Evolutionary conservation across 2,888 invertebrate species (phyloP).

Genomic region (Ennomos erosarius): DNA sequence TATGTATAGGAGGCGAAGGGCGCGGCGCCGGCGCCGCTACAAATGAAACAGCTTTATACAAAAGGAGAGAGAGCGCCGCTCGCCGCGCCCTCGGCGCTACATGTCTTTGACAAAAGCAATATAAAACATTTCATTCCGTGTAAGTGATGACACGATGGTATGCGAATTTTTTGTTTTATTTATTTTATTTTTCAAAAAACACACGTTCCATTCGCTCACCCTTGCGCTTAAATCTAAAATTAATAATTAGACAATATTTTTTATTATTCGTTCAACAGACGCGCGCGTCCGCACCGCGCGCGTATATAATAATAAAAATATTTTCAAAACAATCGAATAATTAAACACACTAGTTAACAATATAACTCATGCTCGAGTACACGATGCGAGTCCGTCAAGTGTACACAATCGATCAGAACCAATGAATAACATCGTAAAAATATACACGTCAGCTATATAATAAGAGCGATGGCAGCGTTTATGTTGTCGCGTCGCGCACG

Average conservation of each 20-base stretch:
- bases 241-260: slow-evolving; percentile 85
- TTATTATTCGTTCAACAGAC: slow-evolving; percentile 84
- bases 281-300: slow-evolving; percentile 78
- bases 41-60: slow-evolving; percentile 76
- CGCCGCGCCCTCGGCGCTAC: slow-evolving; percentile 52
- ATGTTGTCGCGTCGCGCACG: slow-evolving; percentile 53
- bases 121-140: slow-evolving; percentile 84
- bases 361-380: slow-evolving; percentile 75
- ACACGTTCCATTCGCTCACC: slow-evolving; percentile 82
- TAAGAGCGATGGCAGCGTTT: slow-evolving; percentile 69
- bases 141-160: slow-evolving; percentile 82
- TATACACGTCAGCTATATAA: slow-evolving; percentile 65
- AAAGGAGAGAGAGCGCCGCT: slow-evolving; percentile 54
- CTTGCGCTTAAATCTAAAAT: slow-evolving; percentile 84
- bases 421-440: slow-evolving; percentile 68
- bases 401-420: slow-evolving; percentile 55
- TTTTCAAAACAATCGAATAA: slow-evolving; percentile 86
- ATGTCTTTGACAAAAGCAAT: slow-evolving; percentile 79
- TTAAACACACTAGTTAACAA: slow-evolving; percentile 86
- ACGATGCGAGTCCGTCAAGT: slow-evolving; percentile 40
- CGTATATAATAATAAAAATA: slow-evolving; percentile 84
- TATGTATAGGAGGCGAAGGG: slow-evolving; percentile 51
- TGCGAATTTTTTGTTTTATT: slow-evolving; percentile 75
- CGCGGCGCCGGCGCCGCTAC: slow-evolving; percentile 57
- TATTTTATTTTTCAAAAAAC: slow-evolving; percentile 71